Percentiles rank a stretch among this genome's conserved stretches.
phyloP scores from a whole-genome alignment of 2,797 vertebrate species.

The Schizopygopsis pylzovi region DNA sequence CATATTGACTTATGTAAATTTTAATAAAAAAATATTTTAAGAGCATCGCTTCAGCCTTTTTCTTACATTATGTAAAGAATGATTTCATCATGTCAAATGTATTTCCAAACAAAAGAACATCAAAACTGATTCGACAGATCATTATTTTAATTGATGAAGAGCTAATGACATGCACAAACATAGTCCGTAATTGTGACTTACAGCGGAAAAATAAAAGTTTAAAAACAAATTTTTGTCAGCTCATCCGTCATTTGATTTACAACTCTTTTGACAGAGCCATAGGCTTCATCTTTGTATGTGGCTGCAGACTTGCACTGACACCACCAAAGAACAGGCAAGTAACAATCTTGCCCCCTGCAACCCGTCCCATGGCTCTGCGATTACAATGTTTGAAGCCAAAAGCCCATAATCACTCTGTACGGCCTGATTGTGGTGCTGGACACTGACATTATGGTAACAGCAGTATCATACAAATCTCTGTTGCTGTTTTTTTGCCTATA shows the following conservation, averaged over 20 bases:
- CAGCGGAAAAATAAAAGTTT: constrained; percentile 16
- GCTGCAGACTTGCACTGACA: constrained; percentile 20
- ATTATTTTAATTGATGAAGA: constrained; percentile 33
- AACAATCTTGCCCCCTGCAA: constrained; percentile 10
- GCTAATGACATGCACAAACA: constrained; percentile 36
- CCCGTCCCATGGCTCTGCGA: constrained; percentile 19
- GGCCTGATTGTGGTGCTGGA: constrained; percentile 35
- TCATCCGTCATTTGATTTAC: constrained; percentile 25
- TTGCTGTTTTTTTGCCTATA: background rate
- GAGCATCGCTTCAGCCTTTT: background rate
- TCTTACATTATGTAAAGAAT: background rate
- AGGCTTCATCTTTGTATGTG: background rate
- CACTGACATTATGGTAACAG: constrained; percentile 32
- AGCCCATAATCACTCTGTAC: constrained; percentile 31
- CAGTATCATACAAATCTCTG: constrained; percentile 12
- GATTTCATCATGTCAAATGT: background rate
- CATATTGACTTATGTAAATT: constrained; percentile 73
- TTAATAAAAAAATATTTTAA: constrained; percentile 72
- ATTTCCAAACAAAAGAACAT: constrained; percentile 20
- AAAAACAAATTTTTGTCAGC: constrained; percentile 21
- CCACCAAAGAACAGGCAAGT: constrained; percentile 5
- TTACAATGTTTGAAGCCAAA: constrained; percentile 52
- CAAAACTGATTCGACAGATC: constrained; percentile 12
- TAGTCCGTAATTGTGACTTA: constrained; percentile 11
- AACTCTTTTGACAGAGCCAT: constrained; percentile 27